phyloP scores from a whole-genome alignment of 2,888 invertebrate species.

The Limnephilus marmoratus region DNA sequence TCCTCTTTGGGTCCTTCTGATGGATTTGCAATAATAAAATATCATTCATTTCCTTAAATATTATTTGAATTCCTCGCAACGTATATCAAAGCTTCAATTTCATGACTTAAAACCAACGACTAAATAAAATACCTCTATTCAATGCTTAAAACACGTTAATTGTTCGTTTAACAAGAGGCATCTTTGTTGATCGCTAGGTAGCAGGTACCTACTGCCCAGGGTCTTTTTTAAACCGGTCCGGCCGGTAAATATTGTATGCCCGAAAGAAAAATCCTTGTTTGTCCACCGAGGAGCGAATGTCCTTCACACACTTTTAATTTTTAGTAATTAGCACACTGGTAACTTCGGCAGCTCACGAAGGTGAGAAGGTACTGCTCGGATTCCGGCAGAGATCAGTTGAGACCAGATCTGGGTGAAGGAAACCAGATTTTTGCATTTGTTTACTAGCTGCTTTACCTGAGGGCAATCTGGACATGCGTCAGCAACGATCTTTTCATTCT shows the following conservation, averaged over 20 bases:
- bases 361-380: not conserved
- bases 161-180: not conserved
- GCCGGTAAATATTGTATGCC: conserved; percentile 2
- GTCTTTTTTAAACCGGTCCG: not conserved
- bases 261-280: not conserved
- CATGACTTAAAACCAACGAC: no score
- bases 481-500: not conserved
- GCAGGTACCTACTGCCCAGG: not conserved
- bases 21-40: not conserved
- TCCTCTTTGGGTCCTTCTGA: not conserved
- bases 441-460: not conserved
- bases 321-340: not conserved
- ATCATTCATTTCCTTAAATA: no score
- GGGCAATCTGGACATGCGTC: not conserved
- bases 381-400: conserved; percentile 28
- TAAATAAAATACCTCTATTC: no score
- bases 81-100: no score
- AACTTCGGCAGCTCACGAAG: not conserved
- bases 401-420: conserved; percentile 20
- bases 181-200: not conserved
- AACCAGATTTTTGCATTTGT: not conserved
- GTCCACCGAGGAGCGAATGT: not conserved
- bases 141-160: not conserved
- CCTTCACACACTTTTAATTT: not conserved
- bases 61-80: no score